A percentile compares a stretch with the other conserved stretches of the same genome.
phyloP scores from a whole-genome alignment of 2,888 invertebrate genomes.

The Morpho deidamia region DNA sequence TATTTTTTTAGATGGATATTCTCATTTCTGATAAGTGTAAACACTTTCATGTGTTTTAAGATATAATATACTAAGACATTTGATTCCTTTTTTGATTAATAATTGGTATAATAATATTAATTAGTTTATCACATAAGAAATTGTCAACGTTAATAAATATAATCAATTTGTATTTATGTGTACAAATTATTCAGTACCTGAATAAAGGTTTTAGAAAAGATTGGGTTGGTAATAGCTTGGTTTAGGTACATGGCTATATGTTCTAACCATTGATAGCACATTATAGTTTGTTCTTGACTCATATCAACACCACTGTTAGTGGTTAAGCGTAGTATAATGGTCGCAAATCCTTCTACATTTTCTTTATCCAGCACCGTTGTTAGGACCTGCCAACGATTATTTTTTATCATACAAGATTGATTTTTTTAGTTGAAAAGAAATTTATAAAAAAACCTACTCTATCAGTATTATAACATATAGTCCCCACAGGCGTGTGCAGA shows the following conservation, averaged over 20 bases:
- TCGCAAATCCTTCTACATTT: constrained; percentile 72
- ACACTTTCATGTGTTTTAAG: too few relatives aligned
- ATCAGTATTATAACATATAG: constrained; percentile 73
- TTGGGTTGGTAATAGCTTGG: constrained; percentile 59
- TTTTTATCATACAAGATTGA: not conserved
- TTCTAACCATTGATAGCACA: constrained; percentile 83
- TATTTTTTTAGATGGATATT: too few relatives aligned
- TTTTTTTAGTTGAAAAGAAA: not conserved
- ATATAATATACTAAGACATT: too few relatives aligned
- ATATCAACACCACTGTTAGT: constrained; percentile 53
- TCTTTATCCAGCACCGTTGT: constrained; percentile 60
- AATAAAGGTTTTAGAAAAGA: constrained; percentile 66
- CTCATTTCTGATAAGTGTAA: too few relatives aligned
- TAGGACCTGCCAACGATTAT: constrained; percentile 53
- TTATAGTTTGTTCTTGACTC: constrained; percentile 57
- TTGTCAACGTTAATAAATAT: too few relatives aligned
- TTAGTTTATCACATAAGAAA: too few relatives aligned
- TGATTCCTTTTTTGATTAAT: too few relatives aligned
- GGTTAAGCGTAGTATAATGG: constrained; percentile 67
- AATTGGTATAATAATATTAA: too few relatives aligned
- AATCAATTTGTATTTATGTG: too few relatives aligned
- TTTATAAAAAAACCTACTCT: constrained; percentile 43
- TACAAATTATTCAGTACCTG: constrained; percentile 48
- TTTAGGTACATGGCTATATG: constrained; percentile 77
- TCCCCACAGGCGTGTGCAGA: constrained; percentile 68